Evolutionary conservation across 2,888 invertebrate genomes (phyloP).

Genomic region (Loripinus fragilis): DNA sequence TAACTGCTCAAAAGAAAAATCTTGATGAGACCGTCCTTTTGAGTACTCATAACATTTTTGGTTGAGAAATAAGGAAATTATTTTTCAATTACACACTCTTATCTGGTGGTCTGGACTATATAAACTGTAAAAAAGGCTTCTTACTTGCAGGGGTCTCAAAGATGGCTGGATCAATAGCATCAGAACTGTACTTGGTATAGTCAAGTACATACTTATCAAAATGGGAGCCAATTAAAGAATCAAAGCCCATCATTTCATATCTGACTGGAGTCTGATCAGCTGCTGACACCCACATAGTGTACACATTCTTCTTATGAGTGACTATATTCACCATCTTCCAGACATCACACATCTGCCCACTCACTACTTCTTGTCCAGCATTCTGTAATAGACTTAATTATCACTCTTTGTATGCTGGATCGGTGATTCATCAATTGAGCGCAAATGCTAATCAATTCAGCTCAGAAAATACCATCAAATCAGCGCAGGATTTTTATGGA

Average conservation of each 20-base stretch:
- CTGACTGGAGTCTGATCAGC: conserved; percentile 85
- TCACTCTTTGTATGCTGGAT: too few species aligned
- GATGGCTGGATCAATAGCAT: conserved; percentile 41
- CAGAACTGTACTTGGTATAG: conserved; percentile 87
- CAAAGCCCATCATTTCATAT: conserved; percentile 97
- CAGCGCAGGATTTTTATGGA: too few species aligned
- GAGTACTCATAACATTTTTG: too few species aligned
- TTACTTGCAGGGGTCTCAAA: conserved; percentile 74
- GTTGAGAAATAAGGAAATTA: too few species aligned
- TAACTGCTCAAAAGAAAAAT: too few species aligned
- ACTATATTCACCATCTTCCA: conserved; percentile 89
- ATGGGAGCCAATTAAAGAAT: conserved; percentile 96
- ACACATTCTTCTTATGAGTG: conserved; percentile 93
- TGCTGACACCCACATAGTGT: conserved; percentile 91
- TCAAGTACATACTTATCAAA: conserved; percentile 96
- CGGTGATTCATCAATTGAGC: too few species aligned
- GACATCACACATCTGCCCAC: conserved; percentile 90
- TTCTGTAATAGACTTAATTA: conserved; percentile 7
- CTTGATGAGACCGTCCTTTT: too few species aligned
- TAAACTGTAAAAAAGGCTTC: too few species aligned
- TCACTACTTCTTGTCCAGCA: conserved; percentile 84
- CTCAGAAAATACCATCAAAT: too few species aligned
- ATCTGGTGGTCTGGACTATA: too few species aligned
- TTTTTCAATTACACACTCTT: too few species aligned
- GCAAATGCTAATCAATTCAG: too few species aligned